Conservation (phyloP, 2,888 invertebrate genomes). For the Encarsia formosa region DNA sequence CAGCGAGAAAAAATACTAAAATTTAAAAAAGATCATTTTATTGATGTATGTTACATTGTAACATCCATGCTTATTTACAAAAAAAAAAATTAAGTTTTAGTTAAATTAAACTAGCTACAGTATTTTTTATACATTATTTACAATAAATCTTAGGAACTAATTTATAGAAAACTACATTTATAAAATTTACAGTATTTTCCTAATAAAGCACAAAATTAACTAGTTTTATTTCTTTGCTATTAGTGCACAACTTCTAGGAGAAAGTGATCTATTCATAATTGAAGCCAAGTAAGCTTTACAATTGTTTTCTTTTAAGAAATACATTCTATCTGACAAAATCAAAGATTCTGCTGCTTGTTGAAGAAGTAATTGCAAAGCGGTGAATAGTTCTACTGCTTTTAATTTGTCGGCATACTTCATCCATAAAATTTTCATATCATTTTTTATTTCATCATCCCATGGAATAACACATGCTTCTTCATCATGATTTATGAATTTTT, state of each 20-base stretch:
- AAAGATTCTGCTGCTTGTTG: constrained; percentile 44
- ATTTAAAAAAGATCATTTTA: no score
- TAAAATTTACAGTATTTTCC: no score
- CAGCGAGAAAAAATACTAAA: no score
- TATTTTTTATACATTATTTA: no score
- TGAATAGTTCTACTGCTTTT: constrained; percentile 38
- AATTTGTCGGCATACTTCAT: constrained; percentile 33
- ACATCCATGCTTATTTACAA: no score
- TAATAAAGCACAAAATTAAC: no score
- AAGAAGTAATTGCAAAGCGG: constrained; percentile 44
- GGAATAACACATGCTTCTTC: not conserved
- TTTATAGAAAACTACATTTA: no score
- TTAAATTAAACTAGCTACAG: no score
- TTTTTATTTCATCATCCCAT: constrained; percentile 27
- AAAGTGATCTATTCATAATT: constrained; percentile 38
- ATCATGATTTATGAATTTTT: constrained; percentile 10
- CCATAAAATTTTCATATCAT: constrained; percentile 36
- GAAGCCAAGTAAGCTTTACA: constrained; percentile 34
- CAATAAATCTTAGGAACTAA: no score
- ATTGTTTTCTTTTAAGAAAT: constrained; percentile 40
- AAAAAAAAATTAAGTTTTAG: no score
- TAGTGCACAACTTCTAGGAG: constrained; percentile 44
- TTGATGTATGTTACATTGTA: no score
- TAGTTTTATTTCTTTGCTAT: constrained; percentile 39
- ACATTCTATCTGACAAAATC: constrained; percentile 40